Evolutionary conservation across 2,113 vertebrate genomes (phyloP), one percentile per base, ranked within the genome.

Genomic region (Brachirus orientalis): DNA sequence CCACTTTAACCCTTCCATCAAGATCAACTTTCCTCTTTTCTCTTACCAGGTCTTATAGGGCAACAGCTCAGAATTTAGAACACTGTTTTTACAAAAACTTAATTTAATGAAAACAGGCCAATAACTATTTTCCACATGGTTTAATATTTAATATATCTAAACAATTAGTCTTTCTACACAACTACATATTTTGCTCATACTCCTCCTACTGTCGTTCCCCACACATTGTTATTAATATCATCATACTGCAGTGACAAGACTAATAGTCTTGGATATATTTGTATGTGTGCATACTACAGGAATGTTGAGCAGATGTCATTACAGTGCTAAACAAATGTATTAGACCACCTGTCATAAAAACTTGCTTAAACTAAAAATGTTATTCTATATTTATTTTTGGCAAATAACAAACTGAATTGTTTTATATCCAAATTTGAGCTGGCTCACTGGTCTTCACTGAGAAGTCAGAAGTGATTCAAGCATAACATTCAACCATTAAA

Each of bases 1-100:
- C 36, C 13, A 10, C 16, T 67, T 70, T 79, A 68, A 88, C 80
- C 88, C 46, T n/a, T n/a, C n/a, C n/a, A n/a, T n/a, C n/a, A 44
- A 62, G 33, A 54, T 47, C 35, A 51, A 38, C 68, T 86, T 86
- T 68, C 72, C 13, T 13, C 16, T 71, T 84, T 75, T 55, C 19
- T 75, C 44, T 38, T 5, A 19, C 10, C 0, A 1, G 8, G 22
- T 19, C 63, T 72, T 38, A 47, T 45, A 63, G 58, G 16, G 40
- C 22, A 72, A 58, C 35, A 67, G 40, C 54, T 62, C 12, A 11
- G 18, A 4, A 43, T 28, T 68, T 19, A 68, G 33, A 48, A n/a
- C 17, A 56, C 67, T 12, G 20, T 7, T 68, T 8, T 13, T 13
- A 0, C 10, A 44, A 35, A 35, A 43, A 38, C 56, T 14, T 9